Percentiles rank a stretch among this genome's conserved stretches.
These are phyloP conservation scores for Triplophysa rosa DNA, from an alignment of 2,113 vertebrate species.

Conservation along the genomic window DNA sequence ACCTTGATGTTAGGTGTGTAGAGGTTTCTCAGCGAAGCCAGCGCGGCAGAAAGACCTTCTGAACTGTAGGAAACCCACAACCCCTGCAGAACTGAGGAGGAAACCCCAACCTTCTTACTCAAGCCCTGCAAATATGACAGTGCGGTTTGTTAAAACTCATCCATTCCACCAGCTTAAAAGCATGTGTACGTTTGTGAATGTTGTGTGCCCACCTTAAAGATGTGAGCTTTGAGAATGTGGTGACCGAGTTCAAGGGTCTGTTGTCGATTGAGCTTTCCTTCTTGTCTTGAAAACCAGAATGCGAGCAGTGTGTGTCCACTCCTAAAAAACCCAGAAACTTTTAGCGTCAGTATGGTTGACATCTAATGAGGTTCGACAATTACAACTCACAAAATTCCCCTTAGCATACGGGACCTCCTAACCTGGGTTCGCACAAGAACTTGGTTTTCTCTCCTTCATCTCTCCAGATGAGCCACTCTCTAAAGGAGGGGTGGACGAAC, in stretches of 20 bases:
- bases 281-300: constrained; percentile 96
- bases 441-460: constrained; percentile 96
- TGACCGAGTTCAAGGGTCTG: constrained; percentile 96
- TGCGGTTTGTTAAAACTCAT: neutral
- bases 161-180: neutral
- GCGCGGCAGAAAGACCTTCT: constrained; percentile 86
- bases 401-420: constrained; percentile 21
- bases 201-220: constrained; percentile 84
- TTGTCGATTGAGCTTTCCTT: constrained; percentile 90
- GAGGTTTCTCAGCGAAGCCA: constrained; percentile 92
- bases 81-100: constrained; percentile 95
- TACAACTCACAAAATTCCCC: neutral
- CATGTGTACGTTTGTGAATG: neutral
- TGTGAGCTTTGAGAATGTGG: constrained; percentile 98
- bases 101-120: constrained; percentile 95
- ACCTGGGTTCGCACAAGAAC: constrained; percentile 98
- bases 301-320: constrained; percentile 95
- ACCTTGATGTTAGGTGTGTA: constrained; percentile 97
- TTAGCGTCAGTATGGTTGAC: neutral
- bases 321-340: constrained; percentile 66
- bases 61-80: constrained; percentile 97
- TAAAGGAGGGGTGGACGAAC: constrained; percentile 95
- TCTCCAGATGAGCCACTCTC: constrained; percentile 98
- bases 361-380: neutral
- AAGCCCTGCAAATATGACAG: constrained; percentile 77